These are phyloP conservation scores for Sylvicola cinctus DNA, from an alignment of 2,888 invertebrate genomes.

Conservation along the genomic window DNA sequence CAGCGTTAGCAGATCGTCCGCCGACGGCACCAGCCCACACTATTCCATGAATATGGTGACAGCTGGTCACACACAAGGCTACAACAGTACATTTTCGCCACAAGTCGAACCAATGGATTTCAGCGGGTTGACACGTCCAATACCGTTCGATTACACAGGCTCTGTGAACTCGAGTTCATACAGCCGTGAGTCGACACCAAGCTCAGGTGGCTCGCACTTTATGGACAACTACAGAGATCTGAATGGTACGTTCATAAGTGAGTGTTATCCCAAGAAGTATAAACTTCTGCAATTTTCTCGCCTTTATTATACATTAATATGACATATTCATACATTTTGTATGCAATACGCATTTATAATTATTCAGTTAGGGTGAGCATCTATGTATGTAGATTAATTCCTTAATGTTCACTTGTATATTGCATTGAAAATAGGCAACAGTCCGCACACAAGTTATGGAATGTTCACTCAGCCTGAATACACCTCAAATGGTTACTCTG, in stretches of 20 bases:
- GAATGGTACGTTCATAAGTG: slow-evolving; percentile 31
- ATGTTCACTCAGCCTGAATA: slow-evolving; percentile 51
- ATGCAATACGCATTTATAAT: neutral
- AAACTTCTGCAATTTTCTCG: slow-evolving; percentile 9
- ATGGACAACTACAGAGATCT: slow-evolving; percentile 60
- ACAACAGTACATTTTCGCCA: slow-evolving; percentile 28
- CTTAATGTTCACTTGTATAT: neutral
- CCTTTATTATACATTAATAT: neutral
- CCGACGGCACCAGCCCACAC: slow-evolving; percentile 31
- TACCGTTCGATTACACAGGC: slow-evolving; percentile 22
- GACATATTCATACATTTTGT: neutral
- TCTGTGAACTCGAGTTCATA: slow-evolving; percentile 33
- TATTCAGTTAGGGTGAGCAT: neutral
- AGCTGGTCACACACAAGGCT: slow-evolving; percentile 21
- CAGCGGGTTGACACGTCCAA: slow-evolving; percentile 33
- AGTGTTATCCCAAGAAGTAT: too few relatives aligned
- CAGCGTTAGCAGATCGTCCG: slow-evolving; percentile 57
- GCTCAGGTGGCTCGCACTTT: slow-evolving; percentile 62
- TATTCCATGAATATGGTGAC: slow-evolving; percentile 20
- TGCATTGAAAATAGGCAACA: slow-evolving; percentile 35
- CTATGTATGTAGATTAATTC: neutral
- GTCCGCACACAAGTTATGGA: slow-evolving; percentile 57
- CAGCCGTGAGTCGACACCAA: slow-evolving; percentile 62
- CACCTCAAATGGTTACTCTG: slow-evolving; percentile 40
- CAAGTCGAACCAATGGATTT: slow-evolving; percentile 42